A percentile compares a stretch with the other conserved stretches of the same genome.
phyloP scores from a whole-genome alignment of 30 jellyfish, hydroid and myxozoan genomes.

The Sanderia malayensis region DNA sequence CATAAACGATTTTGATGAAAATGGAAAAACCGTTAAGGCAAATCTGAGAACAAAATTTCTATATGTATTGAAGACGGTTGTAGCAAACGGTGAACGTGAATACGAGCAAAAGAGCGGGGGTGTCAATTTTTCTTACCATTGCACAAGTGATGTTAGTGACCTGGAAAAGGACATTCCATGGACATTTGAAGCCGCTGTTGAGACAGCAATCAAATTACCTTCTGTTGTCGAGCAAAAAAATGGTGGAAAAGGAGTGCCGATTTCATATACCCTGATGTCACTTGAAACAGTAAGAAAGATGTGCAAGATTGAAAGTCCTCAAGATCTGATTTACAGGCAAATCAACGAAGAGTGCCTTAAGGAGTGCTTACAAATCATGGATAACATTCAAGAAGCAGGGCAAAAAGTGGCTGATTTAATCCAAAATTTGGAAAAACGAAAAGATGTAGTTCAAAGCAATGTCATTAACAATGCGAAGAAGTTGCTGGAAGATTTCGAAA shows the following conservation, averaged over 20 bases:
- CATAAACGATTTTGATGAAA: constrained; percentile 25
- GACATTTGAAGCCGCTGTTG: constrained; percentile 43
- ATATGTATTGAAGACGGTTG: no score
- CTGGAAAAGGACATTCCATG: constrained; percentile 43
- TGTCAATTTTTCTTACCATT: constrained; percentile 25
- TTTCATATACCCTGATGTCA: constrained; percentile 35
- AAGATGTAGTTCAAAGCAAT: not conserved
- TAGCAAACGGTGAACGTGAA: constrained; percentile 44
- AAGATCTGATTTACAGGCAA: constrained; percentile 17
- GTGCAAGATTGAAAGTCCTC: constrained; percentile 29
- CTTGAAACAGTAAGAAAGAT: constrained; percentile 23
- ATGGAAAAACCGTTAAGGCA: constrained; percentile 34
- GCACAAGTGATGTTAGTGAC: constrained; percentile 55
- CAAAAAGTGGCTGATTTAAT: constrained; percentile 40
- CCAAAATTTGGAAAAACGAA: constrained; percentile 2
- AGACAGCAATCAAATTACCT: constrained; percentile 39
- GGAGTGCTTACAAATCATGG: constrained; percentile 34
- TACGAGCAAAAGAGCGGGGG: constrained; percentile 35
- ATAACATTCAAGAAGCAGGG: constrained; percentile 20
- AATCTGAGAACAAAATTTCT: constrained; percentile 41
- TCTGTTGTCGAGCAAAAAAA: constrained; percentile 30
- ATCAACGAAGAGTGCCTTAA: constrained; percentile 23
- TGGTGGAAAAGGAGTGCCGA: constrained; percentile 62
- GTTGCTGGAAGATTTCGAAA: constrained; percentile 33
- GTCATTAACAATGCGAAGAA: constrained; percentile 29